Base-by-base conservation (phyloP, 2,797 vertebrate genomes). In the Eutrigla gurnardus region DNA sequence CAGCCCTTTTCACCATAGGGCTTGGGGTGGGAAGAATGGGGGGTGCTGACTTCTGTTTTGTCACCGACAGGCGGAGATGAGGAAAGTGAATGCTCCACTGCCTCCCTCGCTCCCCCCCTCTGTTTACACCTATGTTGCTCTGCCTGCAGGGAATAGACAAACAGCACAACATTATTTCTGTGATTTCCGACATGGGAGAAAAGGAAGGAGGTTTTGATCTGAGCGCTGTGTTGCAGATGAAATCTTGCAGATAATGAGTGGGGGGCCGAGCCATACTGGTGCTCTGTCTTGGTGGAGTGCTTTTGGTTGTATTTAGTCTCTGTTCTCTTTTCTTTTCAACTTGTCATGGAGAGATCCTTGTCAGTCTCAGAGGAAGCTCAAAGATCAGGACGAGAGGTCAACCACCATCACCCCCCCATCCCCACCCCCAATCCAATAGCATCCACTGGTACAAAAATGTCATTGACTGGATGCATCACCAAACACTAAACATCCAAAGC, bases 11-110 rank as follows among this genome's bases (percentile, higher is more conserved):
- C 60, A 78, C 73, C 2, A 37, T 43, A 67, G 59, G 7, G 15
- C 32, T n/a, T 10, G 39, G 55, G 65, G 40, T 40, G 15, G 75
- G 13, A 3, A 25, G 59, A 65, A 52, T 73, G 79, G 62, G 52
- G 43, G 65, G 54, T 78, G 83, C 58, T 73, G 70, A 82, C 82
- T 77, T 49, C 37, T 11, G 33, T 82, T 88, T 85, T 84, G 80
- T 91, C 87, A 80, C 65, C 65, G 50, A 54, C 6, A 12, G 60
- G 70, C 9, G 13, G 33, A 75, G 36, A 68, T 25, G 11, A 50
- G 47, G 53, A 46, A 67, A 65, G 42, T 40, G 63, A 80, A 75
- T 15, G 70, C 65, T 68, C 57, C 18, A 15, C 58, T 82, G 73
- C 70, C 65, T 63, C 39, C 11, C 33, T 35, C 4, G 0, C 3